Conservation (phyloP, 2,113 vertebrate genomes). For the Romanogobio albipinnatus region DNA sequence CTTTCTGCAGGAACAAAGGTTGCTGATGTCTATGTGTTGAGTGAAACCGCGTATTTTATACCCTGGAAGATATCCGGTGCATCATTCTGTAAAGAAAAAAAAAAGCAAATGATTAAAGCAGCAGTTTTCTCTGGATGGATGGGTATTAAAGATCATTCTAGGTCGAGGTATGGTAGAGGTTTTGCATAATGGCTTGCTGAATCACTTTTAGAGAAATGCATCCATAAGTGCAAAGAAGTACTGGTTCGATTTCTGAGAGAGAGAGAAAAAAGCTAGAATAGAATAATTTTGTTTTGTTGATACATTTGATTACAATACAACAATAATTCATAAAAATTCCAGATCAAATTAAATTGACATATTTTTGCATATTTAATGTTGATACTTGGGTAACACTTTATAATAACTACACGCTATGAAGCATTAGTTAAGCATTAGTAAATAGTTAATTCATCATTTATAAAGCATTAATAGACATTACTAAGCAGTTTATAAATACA, state of each 20-base stretch:
- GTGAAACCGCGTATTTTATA: constrained; percentile 14
- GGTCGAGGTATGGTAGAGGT: background rate
- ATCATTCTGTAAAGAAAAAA: background rate
- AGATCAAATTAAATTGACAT: background rate
- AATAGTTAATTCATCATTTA: too few relatives aligned
- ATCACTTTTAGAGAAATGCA: constrained; percentile 1
- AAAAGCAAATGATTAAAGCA: background rate
- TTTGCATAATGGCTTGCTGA: constrained; percentile 1
- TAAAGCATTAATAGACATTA: too few relatives aligned
- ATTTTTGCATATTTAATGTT: background rate
- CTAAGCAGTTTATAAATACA: too few relatives aligned
- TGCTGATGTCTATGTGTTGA: constrained; percentile 5
- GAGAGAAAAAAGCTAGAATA: background rate
- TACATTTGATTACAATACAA: background rate
- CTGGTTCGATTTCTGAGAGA: background rate
- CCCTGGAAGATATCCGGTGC: background rate
- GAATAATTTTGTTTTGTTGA: background rate
- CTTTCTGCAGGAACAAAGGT: background rate
- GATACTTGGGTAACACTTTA: too few relatives aligned
- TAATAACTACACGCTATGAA: too few relatives aligned
- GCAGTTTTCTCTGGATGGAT: constrained; percentile 14
- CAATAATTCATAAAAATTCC: background rate
- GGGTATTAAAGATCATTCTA: background rate
- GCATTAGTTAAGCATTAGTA: too few relatives aligned
- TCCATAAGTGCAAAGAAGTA: background rate